These are phyloP conservation scores for Drosophila percnosoma DNA, from an alignment of 2,888 invertebrate species.

Conservation along the genomic window DNA sequence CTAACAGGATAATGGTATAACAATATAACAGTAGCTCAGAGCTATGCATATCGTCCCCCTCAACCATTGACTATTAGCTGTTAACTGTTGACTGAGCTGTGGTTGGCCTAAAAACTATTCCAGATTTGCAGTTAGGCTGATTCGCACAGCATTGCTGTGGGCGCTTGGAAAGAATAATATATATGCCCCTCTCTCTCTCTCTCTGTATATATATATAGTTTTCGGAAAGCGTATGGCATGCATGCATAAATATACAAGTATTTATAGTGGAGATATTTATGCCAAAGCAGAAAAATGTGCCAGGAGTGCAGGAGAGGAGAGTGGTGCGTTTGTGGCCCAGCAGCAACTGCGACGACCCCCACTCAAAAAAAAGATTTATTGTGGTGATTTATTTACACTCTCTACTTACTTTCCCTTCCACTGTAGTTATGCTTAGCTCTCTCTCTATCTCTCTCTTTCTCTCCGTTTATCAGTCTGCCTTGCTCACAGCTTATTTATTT, in stretches of 20 bases:
- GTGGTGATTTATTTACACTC: slow-evolving; percentile 74
- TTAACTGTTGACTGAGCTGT: slow-evolving; percentile 69
- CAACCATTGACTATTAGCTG: slow-evolving; percentile 41
- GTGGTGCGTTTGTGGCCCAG: slow-evolving; percentile 32
- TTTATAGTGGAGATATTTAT: slow-evolving; percentile 71
- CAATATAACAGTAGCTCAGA: slow-evolving; percentile 12
- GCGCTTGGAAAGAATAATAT: slow-evolving; percentile 35
- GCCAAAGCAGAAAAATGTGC: slow-evolving; percentile 71
- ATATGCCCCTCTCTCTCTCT: neutral
- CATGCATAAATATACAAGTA: slow-evolving; percentile 77
- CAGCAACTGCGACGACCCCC: slow-evolving; percentile 58
- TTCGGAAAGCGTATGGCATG: slow-evolving; percentile 69
- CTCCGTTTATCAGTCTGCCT: slow-evolving; percentile 40
- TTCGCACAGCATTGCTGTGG: slow-evolving; percentile 49
- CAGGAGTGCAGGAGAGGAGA: slow-evolving; percentile 12
- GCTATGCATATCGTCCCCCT: slow-evolving; percentile 21
- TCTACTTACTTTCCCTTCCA: slow-evolving; percentile 38
- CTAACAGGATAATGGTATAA: neutral
- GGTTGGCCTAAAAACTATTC: slow-evolving; percentile 64
- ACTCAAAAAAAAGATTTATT: slow-evolving; percentile 70
- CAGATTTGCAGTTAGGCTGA: slow-evolving; percentile 55
- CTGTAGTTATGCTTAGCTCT: slow-evolving; percentile 31
- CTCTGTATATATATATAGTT: neutral
- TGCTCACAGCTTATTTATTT: slow-evolving; percentile 77
- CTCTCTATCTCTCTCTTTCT: slow-evolving; percentile 11